Base-by-base conservation (phyloP, 2,113 vertebrate genomes). In the Gambusia holbrooki region DNA sequence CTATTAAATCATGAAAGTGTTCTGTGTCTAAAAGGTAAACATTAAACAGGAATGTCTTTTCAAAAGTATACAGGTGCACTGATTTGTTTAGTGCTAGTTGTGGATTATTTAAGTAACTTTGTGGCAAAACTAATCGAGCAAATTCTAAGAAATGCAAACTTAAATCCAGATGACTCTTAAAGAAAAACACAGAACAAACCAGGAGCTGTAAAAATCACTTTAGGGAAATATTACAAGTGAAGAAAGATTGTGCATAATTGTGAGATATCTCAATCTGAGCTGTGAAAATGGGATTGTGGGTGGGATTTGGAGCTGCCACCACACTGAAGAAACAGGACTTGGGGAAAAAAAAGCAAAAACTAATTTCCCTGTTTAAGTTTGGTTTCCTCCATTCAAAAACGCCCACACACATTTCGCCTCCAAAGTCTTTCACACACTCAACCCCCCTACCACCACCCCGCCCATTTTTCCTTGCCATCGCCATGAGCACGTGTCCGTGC, bases 341-440 rank as follows among this genome's bases (percentile, higher is more conserved):
- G 40, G 40, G 0, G 0, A 0, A 3, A 11, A 37, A 37, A 37
- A 11, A 11, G 8, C 9, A 35, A 33, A 8, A 8, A 76, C 42
- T 70, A 77, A 70, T 77, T 58, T 32, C 67, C 51, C 63, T 81
- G 62, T 74, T 85, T 29, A 87, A 87, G 70, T 88, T 82, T 88
- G 77, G 66, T 1, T 80, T 84, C 58, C 27, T 86, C 48, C 82
- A 72, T 79, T 79, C 6, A 32, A 85, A 76, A 76, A 80, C 77
- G 32, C 92, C 89, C 87, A 88, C 89, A 74, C 81, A 79, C 71
- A 82, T 69, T 58, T 68, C 28, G 32, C 82, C 68, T 68, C 76
- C 84, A 62, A 73, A 62, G 62, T 76, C 72, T 88, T 76, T 83
- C 82, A 67, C 82, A 78, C 77, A 9, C 51, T 8, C 22, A 77